These are phyloP conservation scores for Smutsia gigantea DNA, from an alignment of 2,797 vertebrate species.

Conservation along the genomic window DNA sequence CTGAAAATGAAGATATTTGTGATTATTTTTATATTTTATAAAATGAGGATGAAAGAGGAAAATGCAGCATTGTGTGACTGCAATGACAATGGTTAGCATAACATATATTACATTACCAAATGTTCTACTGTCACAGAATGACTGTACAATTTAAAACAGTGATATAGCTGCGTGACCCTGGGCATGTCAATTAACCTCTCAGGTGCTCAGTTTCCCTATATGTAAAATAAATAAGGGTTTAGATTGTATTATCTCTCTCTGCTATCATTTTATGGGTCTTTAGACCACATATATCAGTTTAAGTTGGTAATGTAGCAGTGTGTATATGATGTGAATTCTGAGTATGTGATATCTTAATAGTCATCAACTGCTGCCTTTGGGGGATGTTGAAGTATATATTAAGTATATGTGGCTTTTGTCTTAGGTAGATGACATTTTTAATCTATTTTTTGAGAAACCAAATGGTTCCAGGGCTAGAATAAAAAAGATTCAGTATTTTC, in stretches of 20 bases:
- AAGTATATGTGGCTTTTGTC: not conserved
- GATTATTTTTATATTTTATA: constrained; percentile 52
- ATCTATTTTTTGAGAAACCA: not conserved
- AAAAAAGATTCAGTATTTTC: not conserved
- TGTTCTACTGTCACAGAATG: not conserved
- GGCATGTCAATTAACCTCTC: constrained; percentile 8
- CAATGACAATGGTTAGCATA: not conserved
- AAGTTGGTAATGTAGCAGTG: not conserved
- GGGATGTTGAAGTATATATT: not conserved
- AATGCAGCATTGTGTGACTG: constrained; percentile 19
- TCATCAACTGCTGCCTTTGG: not conserved
- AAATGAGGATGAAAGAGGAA: not conserved
- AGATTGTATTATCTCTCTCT: constrained; percentile 25
- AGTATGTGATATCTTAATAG: constrained; percentile 1
- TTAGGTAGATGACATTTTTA: not conserved
- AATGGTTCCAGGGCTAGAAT: not conserved
- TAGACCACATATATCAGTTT: not conserved
- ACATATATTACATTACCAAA: not conserved
- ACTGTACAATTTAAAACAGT: constrained; percentile 33
- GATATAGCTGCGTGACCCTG: not conserved
- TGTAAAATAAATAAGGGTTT: constrained; percentile 33
- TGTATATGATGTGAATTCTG: not conserved
- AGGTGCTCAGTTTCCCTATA: not conserved
- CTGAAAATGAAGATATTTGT: constrained; percentile 32
- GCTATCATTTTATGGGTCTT: not conserved